Base-by-base conservation (phyloP, 2,113 vertebrate species). In the Oryzias curvinotus region DNA sequence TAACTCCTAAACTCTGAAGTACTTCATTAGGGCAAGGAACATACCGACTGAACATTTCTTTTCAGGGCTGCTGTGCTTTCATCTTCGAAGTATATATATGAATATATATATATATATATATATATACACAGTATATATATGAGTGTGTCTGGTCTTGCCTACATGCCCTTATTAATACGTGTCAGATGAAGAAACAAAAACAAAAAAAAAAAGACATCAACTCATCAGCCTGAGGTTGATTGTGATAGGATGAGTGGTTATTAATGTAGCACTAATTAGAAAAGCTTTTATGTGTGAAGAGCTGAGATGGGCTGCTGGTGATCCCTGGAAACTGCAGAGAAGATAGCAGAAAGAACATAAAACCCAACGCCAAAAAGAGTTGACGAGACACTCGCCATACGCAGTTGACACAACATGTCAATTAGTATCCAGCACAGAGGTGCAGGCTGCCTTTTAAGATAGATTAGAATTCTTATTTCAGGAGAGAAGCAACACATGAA, bases 251-350 rank as follows among this genome's bases (percentile, higher is more conserved):
- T 72, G 77, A 83, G 75, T 81, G 75, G 75, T 77, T 86, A 87
- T 88, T 88, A 83, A 82, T 78, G 80, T 81, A 71, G 68, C 68
- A 59, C 85, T 86, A 84, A 90, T 90, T 85, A 84, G 75, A 75
- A 66, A 65, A 63, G 74, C 77, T 84, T 85, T 88, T 75, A 80
- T 78, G 67, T 84, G 69, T 73, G 62, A 74, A 80, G 57, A 62
- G 65, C 73, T 70, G 55, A 50, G 71, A 75, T 74, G 65, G 65
- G 76, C 80, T 80, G 65, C 69, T 68, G 83, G 75, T 84, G 70
- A 85, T 81, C 68, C 73, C 59, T 50, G 25, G 43, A 68, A 85
- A 67, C 80, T 73, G 73, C 66, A 55, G 78, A 66, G 69, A 59
- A 76, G 76, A 73, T 60, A 30, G 71, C n/a, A 6, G 3, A 36